phyloP scores from a whole-genome alignment of 2,888 invertebrate genomes.

The Drosophila leonis region DNA sequence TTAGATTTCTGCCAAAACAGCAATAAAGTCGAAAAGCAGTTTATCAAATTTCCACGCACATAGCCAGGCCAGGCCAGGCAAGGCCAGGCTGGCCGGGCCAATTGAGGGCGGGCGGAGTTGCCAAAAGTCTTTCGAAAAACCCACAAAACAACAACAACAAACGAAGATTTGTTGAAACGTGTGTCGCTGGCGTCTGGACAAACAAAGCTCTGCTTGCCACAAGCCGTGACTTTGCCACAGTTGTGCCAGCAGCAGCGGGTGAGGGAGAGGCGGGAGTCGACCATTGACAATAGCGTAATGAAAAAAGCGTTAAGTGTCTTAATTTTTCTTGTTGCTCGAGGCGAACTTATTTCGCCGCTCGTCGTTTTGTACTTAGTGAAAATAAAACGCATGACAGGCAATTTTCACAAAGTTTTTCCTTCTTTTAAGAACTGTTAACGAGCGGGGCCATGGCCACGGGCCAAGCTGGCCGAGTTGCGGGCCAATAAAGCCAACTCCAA shows the following conservation, averaged over 20 bases:
- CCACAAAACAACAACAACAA: background rate
- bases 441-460: slow-evolving; percentile 2
- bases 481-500: slow-evolving; percentile 65
- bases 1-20: slow-evolving; percentile 68
- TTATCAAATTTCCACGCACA: slow-evolving; percentile 77
- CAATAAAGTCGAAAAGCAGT: slow-evolving; percentile 82
- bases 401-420: slow-evolving; percentile 63
- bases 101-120: slow-evolving; percentile 3
- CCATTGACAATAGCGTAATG: slow-evolving; percentile 62
- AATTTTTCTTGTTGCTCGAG: slow-evolving; percentile 63
- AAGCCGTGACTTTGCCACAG: slow-evolving; percentile 15
- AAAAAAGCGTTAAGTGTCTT: slow-evolving; percentile 79
- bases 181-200: slow-evolving; percentile 54
- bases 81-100: slow-evolving; percentile 1
- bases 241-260: background rate
- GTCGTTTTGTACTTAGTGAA: slow-evolving; percentile 52
- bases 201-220: slow-evolving; percentile 35
- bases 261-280: background rate
- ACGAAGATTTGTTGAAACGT: slow-evolving; percentile 50
- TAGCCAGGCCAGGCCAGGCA: slow-evolving; percentile 6
- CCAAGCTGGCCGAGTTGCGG: slow-evolving; percentile 8
- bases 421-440: slow-evolving; percentile 64
- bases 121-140: slow-evolving; percentile 4
- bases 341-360: slow-evolving; percentile 10
- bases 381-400: slow-evolving; percentile 75